A percentile compares a stretch with the other conserved stretches of the same genome.
These are phyloP conservation scores for Alcedo quadribrachys DNA, from an alignment of 2,797 vertebrate species.

Conservation along the genomic window DNA sequence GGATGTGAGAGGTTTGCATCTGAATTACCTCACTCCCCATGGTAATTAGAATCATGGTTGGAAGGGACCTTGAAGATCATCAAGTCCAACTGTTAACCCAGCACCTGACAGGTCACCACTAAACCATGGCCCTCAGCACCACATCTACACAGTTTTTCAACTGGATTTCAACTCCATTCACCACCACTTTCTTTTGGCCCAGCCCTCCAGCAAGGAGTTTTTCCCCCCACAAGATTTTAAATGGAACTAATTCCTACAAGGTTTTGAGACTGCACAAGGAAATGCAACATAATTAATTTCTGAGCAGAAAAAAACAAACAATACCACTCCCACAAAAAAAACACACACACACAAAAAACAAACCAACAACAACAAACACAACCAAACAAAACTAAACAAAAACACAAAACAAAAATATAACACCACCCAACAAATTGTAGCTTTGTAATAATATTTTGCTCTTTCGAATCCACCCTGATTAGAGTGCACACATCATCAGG, in stretches of 20 bases:
- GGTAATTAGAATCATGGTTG: neutral
- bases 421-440: neutral
- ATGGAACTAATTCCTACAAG: neutral
- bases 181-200: neutral
- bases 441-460: neutral
- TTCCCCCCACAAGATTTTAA: neutral
- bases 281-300: too few species aligned
- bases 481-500: rapidly evolving
- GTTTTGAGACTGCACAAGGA: neutral
- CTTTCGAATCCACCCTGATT: neutral
- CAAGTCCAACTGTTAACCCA: neutral
- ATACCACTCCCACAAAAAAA: too few species aligned
- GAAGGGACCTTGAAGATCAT: neutral
- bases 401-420: too few species aligned
- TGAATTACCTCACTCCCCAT: neutral
- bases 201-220: neutral
- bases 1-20: neutral
- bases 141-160: neutral
- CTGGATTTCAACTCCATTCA: neutral
- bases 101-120: neutral
- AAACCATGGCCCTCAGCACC: neutral
- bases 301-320: too few species aligned
- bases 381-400: too few species aligned
- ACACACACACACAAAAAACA: too few species aligned
- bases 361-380: too few species aligned